A percentile compares a stretch with the other conserved stretches of the same genome.
These are phyloP conservation scores for Apoda limacodes DNA, from an alignment of 2,888 invertebrate genomes.

Conservation along the genomic window DNA sequence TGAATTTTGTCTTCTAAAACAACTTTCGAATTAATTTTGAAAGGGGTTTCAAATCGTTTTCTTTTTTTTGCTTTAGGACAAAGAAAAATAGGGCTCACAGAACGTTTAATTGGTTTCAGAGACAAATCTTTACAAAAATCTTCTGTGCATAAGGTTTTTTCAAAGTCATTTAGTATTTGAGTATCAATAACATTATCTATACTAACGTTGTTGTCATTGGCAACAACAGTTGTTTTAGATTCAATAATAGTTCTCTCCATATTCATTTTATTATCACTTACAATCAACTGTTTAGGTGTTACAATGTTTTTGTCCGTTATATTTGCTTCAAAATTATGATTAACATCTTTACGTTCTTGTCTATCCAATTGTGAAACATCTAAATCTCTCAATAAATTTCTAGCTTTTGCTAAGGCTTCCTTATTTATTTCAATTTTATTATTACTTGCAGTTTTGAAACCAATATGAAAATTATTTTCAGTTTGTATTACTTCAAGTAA, in stretches of 20 bases:
- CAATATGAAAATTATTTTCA: conserved; percentile 7
- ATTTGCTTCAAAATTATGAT: conserved; percentile 2
- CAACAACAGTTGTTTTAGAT: conserved; percentile 4
- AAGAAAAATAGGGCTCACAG: conserved; percentile 49
- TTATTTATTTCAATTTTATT: conserved; percentile 27
- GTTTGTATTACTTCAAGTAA: conserved; percentile 30
- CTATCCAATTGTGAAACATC: conserved; percentile 8
- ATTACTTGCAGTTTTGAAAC: conserved; percentile 31
- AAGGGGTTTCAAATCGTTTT: conserved; percentile 43
- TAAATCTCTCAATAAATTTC: conserved; percentile 29
- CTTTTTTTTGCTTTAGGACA: conserved; percentile 47
- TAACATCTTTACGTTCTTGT: neutral
- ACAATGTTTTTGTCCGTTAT: conserved; percentile 14
- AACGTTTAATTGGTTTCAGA: conserved; percentile 33
- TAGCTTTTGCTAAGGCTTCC: conserved; percentile 31
- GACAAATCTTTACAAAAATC: conserved; percentile 33
- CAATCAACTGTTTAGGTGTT: conserved; percentile 1
- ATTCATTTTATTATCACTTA: conserved; percentile 2
- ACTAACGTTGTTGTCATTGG: conserved; percentile 9
- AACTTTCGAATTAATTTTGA: conserved; percentile 16
- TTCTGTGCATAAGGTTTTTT: conserved; percentile 41
- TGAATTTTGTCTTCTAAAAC: conserved; percentile 16
- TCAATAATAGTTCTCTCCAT: neutral
- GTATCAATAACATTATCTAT: conserved; percentile 36
- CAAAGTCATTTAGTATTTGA: conserved; percentile 47